These are phyloP conservation scores for Diglossa cyanea DNA, from an alignment of 2,797 vertebrate species.

Conservation along the genomic window DNA sequence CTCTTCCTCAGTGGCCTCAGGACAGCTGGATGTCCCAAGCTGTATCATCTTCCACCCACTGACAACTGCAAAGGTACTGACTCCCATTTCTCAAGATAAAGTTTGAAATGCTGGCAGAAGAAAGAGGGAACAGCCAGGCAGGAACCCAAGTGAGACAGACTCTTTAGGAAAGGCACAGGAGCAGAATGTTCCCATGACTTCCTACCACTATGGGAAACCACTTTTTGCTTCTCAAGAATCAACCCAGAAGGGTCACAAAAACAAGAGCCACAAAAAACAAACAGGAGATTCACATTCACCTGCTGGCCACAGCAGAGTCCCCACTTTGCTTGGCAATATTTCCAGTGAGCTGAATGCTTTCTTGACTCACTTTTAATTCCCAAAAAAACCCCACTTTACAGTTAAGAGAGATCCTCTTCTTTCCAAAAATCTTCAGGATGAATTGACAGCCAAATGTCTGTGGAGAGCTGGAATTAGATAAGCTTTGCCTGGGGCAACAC, in stretches of 20 bases:
- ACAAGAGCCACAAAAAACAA: neutral
- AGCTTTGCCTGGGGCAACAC: slow-evolving; percentile 35
- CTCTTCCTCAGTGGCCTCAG: neutral
- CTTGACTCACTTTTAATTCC: neutral
- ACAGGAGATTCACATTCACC: neutral
- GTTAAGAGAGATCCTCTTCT: slow-evolving; percentile 31
- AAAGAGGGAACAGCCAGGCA: neutral
- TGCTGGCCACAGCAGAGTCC: neutral
- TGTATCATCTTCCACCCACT: neutral
- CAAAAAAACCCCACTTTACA: neutral
- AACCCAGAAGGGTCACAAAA: neutral
- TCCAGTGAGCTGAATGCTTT: neutral
- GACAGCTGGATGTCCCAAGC: neutral
- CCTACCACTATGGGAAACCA: neutral
- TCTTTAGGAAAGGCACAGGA: neutral
- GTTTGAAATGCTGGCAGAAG: neutral
- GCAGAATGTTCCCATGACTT: neutral
- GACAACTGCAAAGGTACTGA: neutral
- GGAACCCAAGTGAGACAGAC: neutral
- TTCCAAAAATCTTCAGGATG: slow-evolving; percentile 18
- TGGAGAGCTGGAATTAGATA: slow-evolving; percentile 33
- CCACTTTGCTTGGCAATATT: neutral
- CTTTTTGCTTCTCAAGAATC: neutral
- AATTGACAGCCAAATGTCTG: slow-evolving; percentile 48
- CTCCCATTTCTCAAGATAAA: neutral